Conservation (phyloP, 2,113 vertebrate species). For the Beaufortia kweichowensis region DNA sequence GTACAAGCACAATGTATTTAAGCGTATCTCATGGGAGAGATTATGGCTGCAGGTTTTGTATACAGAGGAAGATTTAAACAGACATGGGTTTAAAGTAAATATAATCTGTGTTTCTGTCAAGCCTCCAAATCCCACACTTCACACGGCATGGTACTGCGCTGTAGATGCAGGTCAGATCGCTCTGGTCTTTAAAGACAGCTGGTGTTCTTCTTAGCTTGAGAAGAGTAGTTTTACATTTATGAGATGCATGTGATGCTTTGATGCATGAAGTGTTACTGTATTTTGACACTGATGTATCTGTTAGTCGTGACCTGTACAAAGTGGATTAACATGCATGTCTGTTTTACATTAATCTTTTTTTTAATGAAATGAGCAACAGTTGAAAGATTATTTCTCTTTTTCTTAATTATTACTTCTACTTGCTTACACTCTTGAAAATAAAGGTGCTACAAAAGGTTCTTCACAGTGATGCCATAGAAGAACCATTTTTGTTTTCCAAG, state of each 20-base stretch:
- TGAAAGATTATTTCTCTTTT: too few relatives aligned
- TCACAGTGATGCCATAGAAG: too few relatives aligned
- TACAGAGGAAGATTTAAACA: neutral
- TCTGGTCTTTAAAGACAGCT: neutral
- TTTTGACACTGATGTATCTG: neutral
- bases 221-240: neutral
- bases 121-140: neutral
- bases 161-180: neutral
- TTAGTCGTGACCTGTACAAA: neutral
- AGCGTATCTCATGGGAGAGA: too few relatives aligned
- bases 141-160: neutral
- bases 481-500: too few relatives aligned
- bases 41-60: neutral
- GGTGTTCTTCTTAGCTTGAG: neutral
- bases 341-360: neutral
- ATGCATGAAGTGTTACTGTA: neutral
- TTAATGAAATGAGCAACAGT: too few relatives aligned
- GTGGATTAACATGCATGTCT: neutral
- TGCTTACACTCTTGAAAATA: too few relatives aligned
- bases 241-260: neutral
- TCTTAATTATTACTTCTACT: too few relatives aligned
- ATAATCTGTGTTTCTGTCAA: neutral
- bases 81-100: slow-evolving; percentile 19
- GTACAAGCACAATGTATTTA: too few relatives aligned
- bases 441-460: too few relatives aligned